Conservation (phyloP, 2,113 vertebrate genomes). For the Heptranchias perlo region DNA sequence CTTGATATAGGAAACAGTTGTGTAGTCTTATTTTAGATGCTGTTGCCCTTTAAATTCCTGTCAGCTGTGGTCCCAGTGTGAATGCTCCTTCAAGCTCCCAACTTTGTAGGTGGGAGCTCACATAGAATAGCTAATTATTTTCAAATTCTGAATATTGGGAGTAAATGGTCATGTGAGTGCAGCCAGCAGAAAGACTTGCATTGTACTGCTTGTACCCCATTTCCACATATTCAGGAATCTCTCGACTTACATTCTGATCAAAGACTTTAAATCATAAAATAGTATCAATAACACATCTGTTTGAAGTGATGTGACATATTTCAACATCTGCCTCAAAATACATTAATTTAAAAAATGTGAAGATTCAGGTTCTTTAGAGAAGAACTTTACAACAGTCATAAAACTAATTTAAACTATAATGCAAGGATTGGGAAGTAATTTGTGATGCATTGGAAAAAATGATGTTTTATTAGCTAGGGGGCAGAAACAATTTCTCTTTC, state of each 20-base stretch:
- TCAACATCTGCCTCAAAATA: background rate
- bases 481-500: conserved; percentile 7
- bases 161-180: background rate
- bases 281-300: background rate
- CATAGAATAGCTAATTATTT: background rate
- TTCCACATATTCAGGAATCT: background rate
- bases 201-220: background rate
- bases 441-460: background rate
- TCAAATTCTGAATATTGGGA: background rate
- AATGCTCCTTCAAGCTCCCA: background rate
- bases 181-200: background rate
- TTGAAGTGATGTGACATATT: background rate
- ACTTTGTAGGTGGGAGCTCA: background rate
- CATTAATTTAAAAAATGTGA: background rate
- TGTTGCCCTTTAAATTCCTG: background rate
- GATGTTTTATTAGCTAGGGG: background rate
- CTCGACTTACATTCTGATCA: background rate
- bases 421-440: background rate
- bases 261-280: background rate
- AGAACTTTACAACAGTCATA: background rate
- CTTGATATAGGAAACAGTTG: background rate
- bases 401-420: background rate
- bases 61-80: background rate
- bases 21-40: background rate
- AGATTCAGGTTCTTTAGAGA: background rate